A percentile compares a stretch with the other conserved stretches of the same genome.
Conservation (phyloP, 2,888 invertebrate species). For the Andrena haemorrhoa region DNA sequence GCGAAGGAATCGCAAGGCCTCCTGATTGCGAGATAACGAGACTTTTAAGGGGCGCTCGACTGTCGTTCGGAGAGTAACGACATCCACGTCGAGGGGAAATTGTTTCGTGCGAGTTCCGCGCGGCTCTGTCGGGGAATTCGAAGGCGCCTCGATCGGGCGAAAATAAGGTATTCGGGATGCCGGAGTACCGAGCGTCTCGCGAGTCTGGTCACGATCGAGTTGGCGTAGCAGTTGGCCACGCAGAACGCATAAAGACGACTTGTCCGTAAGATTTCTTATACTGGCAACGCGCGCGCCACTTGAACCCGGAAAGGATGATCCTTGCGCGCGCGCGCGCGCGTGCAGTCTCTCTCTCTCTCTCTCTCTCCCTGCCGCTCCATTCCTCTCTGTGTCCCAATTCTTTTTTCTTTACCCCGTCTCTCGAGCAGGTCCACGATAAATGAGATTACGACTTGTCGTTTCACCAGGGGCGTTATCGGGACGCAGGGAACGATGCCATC, state of each 20-base stretch:
- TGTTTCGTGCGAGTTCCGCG: slow-evolving; percentile 11
- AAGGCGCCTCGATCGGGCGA: slow-evolving; percentile 36
- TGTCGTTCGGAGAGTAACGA: not conserved
- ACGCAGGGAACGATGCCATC: slow-evolving; percentile 53
- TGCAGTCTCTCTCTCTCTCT: no score
- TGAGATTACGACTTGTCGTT: slow-evolving; percentile 70
- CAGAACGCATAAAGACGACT: slow-evolving; percentile 54
- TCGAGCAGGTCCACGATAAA: slow-evolving; percentile 62
- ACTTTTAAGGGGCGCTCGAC: slow-evolving; percentile 19
- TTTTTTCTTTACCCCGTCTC: slow-evolving; percentile 26
- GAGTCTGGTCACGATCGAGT: slow-evolving; percentile 46
- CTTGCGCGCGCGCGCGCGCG: not conserved
- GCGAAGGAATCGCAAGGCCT: not conserved
- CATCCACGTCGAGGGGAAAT: not conserved
- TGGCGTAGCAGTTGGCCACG: slow-evolving; percentile 48
- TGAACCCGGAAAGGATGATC: slow-evolving; percentile 14
- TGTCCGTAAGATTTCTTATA: slow-evolving; percentile 48
- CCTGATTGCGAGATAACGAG: slow-evolving; percentile 17
- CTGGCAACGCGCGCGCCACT: slow-evolving; percentile 16
- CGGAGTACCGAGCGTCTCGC: slow-evolving; percentile 17
- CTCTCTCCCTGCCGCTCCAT: no score
- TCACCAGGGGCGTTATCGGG: slow-evolving; percentile 58
- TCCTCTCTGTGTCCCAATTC: no score
- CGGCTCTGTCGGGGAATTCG: slow-evolving; percentile 28
- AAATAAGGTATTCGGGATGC: slow-evolving; percentile 42